phyloP scores from a whole-genome alignment of 2,888 invertebrate species.

The Hecatera dysodea region DNA sequence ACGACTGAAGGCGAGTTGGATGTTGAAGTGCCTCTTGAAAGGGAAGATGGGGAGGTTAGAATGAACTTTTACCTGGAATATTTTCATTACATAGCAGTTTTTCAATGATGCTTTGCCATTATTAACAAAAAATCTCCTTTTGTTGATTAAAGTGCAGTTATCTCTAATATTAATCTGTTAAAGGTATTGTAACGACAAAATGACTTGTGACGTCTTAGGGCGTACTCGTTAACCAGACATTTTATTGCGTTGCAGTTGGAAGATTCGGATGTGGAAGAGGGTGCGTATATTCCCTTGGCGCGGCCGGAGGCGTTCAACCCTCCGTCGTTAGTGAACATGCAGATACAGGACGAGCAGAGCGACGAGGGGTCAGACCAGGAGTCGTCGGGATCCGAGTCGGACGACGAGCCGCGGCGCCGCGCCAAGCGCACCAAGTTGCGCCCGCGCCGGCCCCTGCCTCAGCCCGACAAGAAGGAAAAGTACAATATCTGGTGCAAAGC shows the following conservation, averaged over 20 bases:
- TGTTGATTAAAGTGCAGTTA: neutral
- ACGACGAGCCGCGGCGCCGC: constrained; percentile 89
- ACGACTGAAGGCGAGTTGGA: constrained; percentile 92
- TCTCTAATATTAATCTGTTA: neutral
- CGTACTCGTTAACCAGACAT: constrained; percentile 44
- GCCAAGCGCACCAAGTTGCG: constrained; percentile 90
- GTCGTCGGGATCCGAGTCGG: constrained; percentile 91
- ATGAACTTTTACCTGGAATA: constrained; percentile 65
- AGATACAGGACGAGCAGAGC: constrained; percentile 91
- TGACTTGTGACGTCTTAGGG: constrained; percentile 49
- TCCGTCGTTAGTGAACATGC: constrained; percentile 87
- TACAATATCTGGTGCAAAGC: constrained; percentile 95
- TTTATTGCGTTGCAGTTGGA: constrained; percentile 78
- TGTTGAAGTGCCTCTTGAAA: constrained; percentile 91
- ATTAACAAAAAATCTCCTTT: neutral
- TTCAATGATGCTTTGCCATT: constrained; percentile 13
- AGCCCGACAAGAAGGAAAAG: constrained; percentile 91
- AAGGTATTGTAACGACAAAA: constrained; percentile 16
- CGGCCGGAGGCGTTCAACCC: constrained; percentile 90
- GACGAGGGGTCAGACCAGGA: constrained; percentile 90
- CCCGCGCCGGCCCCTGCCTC: constrained; percentile 76
- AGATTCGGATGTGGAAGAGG: constrained; percentile 89
- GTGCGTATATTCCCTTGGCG: constrained; percentile 90
- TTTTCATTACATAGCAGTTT: constrained; percentile 47
- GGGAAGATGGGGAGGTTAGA: constrained; percentile 93